Base-by-base conservation (phyloP, 1,140 invertebrate species). In the Brachionus calyciflorus region DNA sequence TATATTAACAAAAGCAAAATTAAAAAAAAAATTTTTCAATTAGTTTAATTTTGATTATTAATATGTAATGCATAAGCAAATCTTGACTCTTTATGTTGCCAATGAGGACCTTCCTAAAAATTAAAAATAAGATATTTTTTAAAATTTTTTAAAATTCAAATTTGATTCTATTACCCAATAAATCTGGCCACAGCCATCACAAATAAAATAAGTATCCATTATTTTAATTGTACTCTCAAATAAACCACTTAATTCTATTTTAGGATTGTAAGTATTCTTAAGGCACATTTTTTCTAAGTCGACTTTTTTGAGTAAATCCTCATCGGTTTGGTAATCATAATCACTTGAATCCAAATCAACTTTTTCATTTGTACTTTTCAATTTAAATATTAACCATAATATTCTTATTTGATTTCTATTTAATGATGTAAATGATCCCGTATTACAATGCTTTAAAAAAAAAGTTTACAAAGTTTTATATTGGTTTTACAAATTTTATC, bases 401-500 rank as follows among this genome's bases (percentile, higher is more conserved):
- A 14, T 0, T 17, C 30, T 55, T 9, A 73, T 49, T 49, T 73
- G 69, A 21, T 49, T 37, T 51, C 30, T 30, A 19, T 73, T 55
- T 10, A 73, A 73, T 14, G 40, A 51, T 49, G 37, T 55, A 73
- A 51, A 73, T 5, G 46, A 49, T 30, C 69, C 51, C 24, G 44
- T 40, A 73, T 73, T 73, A 24, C 69, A 73, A 41, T 37, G 28
- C 73, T 55, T 19, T 0, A 53, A 26, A 46, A 70, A 49, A 70
- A 30, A 49, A 33, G 19, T 5, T 14, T 44, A 30, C 7, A 49
- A 10, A 12, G 9, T 28, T 17, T 46, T 46, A 44, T 26, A 7
- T 14, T 46, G n/a, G n/a, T 0, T 21, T 28, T 46, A 21, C 21
- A 46, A 6, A 19, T 44, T 28, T 44, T 19, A 30, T 49, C 33